phyloP scores from a whole-genome alignment of 2,888 invertebrate genomes.

The Tanytarsus gracilentus region DNA sequence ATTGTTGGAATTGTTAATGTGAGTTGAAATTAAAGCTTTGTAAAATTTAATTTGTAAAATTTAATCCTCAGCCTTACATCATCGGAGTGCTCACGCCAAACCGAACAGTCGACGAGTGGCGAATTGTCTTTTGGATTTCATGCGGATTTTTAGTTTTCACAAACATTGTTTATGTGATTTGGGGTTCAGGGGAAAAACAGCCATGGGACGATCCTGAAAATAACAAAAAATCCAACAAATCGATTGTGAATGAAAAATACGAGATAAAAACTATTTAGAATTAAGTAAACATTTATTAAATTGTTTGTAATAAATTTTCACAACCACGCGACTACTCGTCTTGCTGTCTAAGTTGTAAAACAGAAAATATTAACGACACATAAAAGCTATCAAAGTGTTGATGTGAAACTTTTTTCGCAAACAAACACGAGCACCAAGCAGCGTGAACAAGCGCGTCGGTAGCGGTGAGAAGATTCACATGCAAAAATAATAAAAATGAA shows the following conservation, averaged over 20 bases:
- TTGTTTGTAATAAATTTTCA: too few relatives aligned
- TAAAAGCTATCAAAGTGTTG: too few relatives aligned
- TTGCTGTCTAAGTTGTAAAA: too few relatives aligned
- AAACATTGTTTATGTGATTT: conserved; percentile 14
- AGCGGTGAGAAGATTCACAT: too few relatives aligned
- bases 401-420: too few relatives aligned
- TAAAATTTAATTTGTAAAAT: conserved; percentile 34
- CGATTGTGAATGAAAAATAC: neutral
- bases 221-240: neutral
- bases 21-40: conserved; percentile 2
- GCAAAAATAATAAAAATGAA: too few relatives aligned
- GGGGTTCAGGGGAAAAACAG: conserved; percentile 16
- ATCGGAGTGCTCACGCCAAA: conserved; percentile 52
- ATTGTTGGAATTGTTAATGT: neutral
- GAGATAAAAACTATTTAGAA: neutral
- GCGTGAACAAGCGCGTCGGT: too few relatives aligned
- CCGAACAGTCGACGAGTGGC: conserved; percentile 29
- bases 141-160: conserved; percentile 11
- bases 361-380: too few relatives aligned
- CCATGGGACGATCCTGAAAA: conserved; percentile 13
- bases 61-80: conserved; percentile 44
- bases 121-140: conserved; percentile 21
- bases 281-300: neutral
- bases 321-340: too few relatives aligned
- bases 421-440: too few relatives aligned